These are phyloP conservation scores for Rhinichthys klamathensis DNA, from an alignment of 2,113 vertebrate genomes.

Conservation along the genomic window DNA sequence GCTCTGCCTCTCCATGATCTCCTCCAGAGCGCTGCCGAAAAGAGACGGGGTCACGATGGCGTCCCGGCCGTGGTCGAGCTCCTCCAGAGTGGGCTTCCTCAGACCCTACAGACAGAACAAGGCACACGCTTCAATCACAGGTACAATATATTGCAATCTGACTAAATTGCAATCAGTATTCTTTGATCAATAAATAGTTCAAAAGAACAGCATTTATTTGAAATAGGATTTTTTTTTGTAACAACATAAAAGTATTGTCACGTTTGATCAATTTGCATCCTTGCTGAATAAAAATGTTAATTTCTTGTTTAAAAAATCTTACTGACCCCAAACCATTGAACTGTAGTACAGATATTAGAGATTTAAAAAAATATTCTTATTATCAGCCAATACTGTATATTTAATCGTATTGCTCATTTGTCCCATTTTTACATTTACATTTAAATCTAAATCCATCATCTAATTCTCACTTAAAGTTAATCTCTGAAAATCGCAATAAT, in stretches of 20 bases:
- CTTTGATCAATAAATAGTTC: neutral
- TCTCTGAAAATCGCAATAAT: neutral
- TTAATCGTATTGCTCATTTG: neutral
- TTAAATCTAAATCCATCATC: neutral
- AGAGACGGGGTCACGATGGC: slow-evolving; percentile 79
- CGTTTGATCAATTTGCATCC: neutral
- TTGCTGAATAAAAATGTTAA: neutral
- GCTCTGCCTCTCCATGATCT: slow-evolving; percentile 81
- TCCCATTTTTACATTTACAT: neutral
- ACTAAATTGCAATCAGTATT: neutral
- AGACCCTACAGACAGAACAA: slow-evolving; percentile 70
- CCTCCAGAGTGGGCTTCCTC: slow-evolving; percentile 79
- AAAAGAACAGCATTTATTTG: neutral
- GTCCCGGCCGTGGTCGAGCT: slow-evolving; percentile 74
- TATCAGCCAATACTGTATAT: neutral
- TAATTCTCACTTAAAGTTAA: neutral
- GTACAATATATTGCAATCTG: neutral
- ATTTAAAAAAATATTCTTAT: no score
- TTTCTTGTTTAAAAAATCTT: no score
- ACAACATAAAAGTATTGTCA: neutral
- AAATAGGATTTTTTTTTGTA: neutral
- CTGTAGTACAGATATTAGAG: no score
- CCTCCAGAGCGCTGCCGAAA: slow-evolving; percentile 81
- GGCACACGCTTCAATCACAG: neutral
- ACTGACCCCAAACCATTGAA: no score